Conservation (phyloP, 2,113 vertebrate species). For the Chaenocephalus aceratus region DNA sequence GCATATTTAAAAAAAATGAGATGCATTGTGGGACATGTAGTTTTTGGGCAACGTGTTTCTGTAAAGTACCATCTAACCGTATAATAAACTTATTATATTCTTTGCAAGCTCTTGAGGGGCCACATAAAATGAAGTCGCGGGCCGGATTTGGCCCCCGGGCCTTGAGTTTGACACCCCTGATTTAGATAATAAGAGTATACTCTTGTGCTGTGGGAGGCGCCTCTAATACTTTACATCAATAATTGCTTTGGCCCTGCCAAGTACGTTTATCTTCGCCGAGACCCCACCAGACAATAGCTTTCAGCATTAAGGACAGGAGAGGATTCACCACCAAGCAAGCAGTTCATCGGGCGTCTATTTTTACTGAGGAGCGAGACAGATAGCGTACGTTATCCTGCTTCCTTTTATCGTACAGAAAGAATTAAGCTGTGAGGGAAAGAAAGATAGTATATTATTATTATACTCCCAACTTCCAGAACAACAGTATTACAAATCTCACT, state of each 20-base stretch:
- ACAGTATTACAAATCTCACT: constrained; percentile 16
- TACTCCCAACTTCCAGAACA: constrained; percentile 3
- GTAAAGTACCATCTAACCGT: too few species aligned
- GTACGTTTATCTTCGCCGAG: constrained; percentile 11
- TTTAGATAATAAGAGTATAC: constrained; percentile 17
- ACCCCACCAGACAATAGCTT: constrained; percentile 18
- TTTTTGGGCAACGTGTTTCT: too few species aligned
- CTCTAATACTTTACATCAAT: constrained; percentile 38
- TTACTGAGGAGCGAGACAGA: constrained; percentile 24
- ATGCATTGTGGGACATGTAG: too few species aligned
- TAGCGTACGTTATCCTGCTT: background rate
- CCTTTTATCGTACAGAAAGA: constrained; percentile 31
- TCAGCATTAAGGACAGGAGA: constrained; percentile 23
- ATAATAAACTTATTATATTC: too few species aligned
- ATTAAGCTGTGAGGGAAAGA: constrained; percentile 15
- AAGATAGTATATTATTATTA: background rate
- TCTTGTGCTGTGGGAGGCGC: background rate
- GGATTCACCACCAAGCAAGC: background rate
- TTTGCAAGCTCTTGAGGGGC: too few species aligned
- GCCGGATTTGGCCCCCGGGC: too few species aligned
- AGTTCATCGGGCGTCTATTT: constrained; percentile 31
- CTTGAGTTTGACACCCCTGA: too few species aligned
- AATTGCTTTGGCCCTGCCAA: constrained; percentile 40
- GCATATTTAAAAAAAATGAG: too few species aligned
- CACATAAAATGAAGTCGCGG: too few species aligned